phyloP scores from a whole-genome alignment of 2,113 vertebrate genomes.

The Cisticola juncidis region DNA sequence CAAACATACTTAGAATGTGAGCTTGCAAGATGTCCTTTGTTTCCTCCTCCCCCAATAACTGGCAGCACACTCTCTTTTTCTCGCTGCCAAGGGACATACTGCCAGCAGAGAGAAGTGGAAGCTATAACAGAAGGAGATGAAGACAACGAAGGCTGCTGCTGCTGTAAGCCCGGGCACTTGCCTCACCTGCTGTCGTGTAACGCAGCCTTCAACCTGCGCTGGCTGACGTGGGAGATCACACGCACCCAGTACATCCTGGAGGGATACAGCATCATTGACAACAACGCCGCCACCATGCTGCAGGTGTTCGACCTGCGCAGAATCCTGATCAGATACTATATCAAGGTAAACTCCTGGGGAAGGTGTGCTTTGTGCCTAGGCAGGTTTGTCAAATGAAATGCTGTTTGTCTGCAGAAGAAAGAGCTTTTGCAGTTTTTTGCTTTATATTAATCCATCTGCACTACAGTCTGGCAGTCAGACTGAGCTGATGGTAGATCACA shows the following conservation, averaged over 20 bases:
- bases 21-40: background rate
- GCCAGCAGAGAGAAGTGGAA: conserved; percentile 98
- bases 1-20: background rate
- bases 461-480: background rate
- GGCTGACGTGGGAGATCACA: conserved; percentile 96
- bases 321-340: conserved; percentile 91
- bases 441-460: background rate
- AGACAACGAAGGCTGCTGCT: conserved; percentile 92
- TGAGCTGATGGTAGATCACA: background rate
- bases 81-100: conserved; percentile 89
- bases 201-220: conserved; percentile 92
- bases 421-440: background rate
- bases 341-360: conserved; percentile 80
- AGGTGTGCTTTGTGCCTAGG: background rate
- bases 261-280: conserved; percentile 95
- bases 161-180: conserved; percentile 90
- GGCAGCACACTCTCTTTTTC: conserved; percentile 26
- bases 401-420: background rate
- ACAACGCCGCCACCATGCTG: conserved; percentile 95
- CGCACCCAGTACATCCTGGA: conserved; percentile 94
- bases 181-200: conserved; percentile 94
- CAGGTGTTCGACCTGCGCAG: conserved; percentile 96
- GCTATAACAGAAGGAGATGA: conserved; percentile 96
- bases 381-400: background rate
- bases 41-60: conserved; percentile 20